phyloP scores from a whole-genome alignment of 2,888 invertebrate species.

The Aphelenchoides bicaudatus region DNA sequence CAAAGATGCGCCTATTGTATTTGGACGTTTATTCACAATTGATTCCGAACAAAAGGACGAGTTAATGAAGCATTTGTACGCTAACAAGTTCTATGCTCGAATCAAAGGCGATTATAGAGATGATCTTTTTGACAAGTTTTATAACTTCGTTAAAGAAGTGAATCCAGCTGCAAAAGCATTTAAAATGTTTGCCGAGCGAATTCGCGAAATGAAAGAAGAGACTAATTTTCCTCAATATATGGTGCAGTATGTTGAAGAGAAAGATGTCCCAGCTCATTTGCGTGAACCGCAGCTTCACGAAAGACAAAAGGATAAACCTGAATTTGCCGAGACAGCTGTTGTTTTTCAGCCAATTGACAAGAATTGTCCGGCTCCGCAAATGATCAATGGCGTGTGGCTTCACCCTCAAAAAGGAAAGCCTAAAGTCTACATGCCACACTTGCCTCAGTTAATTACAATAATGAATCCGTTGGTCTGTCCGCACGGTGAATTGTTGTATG shows the following conservation, averaged over 20 bases:
- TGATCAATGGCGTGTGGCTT: conserved; percentile 2
- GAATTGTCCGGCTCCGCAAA: neutral
- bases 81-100: neutral
- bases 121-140: neutral
- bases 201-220: neutral
- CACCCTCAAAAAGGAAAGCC: neutral
- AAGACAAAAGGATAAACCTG: neutral
- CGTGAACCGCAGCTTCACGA: conserved; percentile 2
- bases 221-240: neutral
- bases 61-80: neutral
- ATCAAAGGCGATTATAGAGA: neutral
- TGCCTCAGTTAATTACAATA: neutral
- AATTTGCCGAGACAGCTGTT: neutral
- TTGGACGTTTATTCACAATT: neutral
- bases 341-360: neutral
- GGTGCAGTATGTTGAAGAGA: neutral
- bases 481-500: neutral
- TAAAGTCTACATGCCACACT: neutral
- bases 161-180: neutral
- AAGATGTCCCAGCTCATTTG: neutral
- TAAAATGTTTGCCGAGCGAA: neutral
- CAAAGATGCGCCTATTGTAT: neutral
- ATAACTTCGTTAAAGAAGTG: neutral
- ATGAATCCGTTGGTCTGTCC: conserved; percentile 6
- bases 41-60: neutral